phyloP scores from a whole-genome alignment of 2,888 invertebrate genomes.

The Cryptophagus acutangulus region DNA sequence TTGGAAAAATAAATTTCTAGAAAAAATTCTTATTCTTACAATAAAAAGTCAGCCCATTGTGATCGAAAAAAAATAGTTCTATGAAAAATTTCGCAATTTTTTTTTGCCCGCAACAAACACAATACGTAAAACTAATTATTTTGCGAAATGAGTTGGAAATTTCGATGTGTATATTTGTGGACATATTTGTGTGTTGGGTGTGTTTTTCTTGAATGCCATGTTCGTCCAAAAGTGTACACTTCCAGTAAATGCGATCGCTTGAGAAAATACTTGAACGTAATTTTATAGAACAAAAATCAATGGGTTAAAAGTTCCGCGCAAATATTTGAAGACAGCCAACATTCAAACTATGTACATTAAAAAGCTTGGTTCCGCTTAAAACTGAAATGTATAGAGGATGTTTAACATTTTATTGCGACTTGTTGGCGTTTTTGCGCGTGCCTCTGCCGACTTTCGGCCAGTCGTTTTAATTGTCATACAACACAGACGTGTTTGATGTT shows the following conservation, averaged over 20 bases:
- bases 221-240: slow-evolving; percentile 31
- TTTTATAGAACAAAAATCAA: slow-evolving; percentile 40
- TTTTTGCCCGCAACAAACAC: no score
- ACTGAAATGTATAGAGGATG: slow-evolving; percentile 36
- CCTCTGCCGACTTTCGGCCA: slow-evolving; percentile 22
- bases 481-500: slow-evolving; percentile 12
- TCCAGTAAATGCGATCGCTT: slow-evolving; percentile 34
- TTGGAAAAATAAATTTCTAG: no score
- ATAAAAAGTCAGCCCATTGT: no score
- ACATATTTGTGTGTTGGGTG: no score
- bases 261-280: slow-evolving; percentile 35
- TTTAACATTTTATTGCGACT: slow-evolving; percentile 37
- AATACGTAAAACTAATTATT: no score
- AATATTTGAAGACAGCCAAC: slow-evolving; percentile 32
- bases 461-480: slow-evolving; percentile 28
- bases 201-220: no score
- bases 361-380: slow-evolving; percentile 30
- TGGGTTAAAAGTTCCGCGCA: slow-evolving; percentile 32
- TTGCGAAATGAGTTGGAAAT: no score
- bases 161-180: no score
- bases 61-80: no score
- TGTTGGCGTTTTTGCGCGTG: slow-evolving; percentile 29
- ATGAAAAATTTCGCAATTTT: no score
- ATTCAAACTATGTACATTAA: slow-evolving; percentile 33
- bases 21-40: no score